These are phyloP conservation scores for Eulemur mongoz DNA, from an alignment of 2,797 vertebrate genomes.

Conservation along the genomic window DNA sequence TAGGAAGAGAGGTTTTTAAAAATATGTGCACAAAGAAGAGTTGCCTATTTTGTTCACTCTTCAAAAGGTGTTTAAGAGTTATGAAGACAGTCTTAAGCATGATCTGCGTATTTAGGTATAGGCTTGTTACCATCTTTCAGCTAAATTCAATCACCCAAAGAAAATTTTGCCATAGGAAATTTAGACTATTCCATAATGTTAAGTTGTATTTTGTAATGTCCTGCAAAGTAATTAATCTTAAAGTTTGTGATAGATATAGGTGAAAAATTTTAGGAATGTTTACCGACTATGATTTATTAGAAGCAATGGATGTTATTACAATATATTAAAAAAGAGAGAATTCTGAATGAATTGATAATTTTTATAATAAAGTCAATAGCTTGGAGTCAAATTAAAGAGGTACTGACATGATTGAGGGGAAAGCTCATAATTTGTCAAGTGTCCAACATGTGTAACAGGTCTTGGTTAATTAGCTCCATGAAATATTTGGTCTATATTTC, in stretches of 20 bases:
- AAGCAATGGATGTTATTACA: not conserved
- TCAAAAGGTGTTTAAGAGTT: not conserved
- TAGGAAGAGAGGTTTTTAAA: not conserved
- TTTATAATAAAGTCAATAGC: not conserved
- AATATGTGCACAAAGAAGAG: not conserved
- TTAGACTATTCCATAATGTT: not conserved
- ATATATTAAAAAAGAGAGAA: not conserved
- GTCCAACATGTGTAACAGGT: not conserved
- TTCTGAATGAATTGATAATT: not conserved
- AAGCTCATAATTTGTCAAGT: not conserved
- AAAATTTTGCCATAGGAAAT: slow-evolving; percentile 45
- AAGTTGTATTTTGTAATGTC: not conserved
- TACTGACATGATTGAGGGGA: not conserved
- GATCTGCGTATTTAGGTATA: not conserved
- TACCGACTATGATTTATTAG: not conserved
- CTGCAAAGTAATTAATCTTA: not conserved
- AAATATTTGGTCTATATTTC: not conserved
- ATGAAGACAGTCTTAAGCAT: not conserved
- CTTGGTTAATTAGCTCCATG: not conserved
- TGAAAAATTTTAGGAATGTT: not conserved
- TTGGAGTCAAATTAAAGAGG: slow-evolving; percentile 18
- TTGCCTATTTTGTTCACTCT: slow-evolving; percentile 11
- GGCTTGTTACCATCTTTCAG: slow-evolving; percentile 9
- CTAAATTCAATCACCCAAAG: slow-evolving; percentile 45
- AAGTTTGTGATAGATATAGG: not conserved